Evolutionary conservation across 2,797 vertebrate species (phyloP), one percentile per base, ranked within the genome.

Genomic region (Ptychobarbus kaznakovi): DNA sequence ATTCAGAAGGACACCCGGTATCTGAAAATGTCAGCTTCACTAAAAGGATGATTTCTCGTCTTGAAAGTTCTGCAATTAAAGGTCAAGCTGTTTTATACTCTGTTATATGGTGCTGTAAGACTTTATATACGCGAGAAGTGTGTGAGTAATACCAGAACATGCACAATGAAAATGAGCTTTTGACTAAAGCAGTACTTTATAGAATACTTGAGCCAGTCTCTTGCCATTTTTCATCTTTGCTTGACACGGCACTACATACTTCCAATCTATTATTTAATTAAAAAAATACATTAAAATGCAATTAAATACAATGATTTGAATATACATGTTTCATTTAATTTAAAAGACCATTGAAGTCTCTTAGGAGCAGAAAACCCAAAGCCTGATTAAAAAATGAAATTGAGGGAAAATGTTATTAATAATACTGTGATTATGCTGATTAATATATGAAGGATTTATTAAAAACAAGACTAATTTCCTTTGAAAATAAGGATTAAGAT

Each of bases 1-100:
- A 94, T 94, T 94, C 93, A 92, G 82, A 20, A 90, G 92, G 92
- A 93, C 93, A 93, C 92, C 91, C 86, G 84, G 90, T 94, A 94
- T 95, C 95, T 94, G 93, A 93, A 95, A 96, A 96, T 95, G 94
- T 95, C 93, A 95, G 88, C 91, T 91, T 93, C 92, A 92, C 92
- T 94, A 92, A 92, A 94, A 91, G 87, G 87, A 87, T 90, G 92
- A 92, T 94, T 92, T 92, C 86, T 87, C 15, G 81, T 90, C 84
- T 86, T 90, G 91, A 92, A 92, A 89, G 92, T 92, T 94, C 93
- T 92, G 92, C 94, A 95, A 95, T 95, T 94, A 95, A 96, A 95
- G 95, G 95, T 96, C 95, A 95, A 90, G 90, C 88, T 90, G 93
- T 93, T 93, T 94, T 93, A 92, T 90, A 88, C 87, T 86, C 70